These are phyloP conservation scores for Agriotes lineatus DNA, from an alignment of 2,888 invertebrate genomes.

Conservation along the genomic window DNA sequence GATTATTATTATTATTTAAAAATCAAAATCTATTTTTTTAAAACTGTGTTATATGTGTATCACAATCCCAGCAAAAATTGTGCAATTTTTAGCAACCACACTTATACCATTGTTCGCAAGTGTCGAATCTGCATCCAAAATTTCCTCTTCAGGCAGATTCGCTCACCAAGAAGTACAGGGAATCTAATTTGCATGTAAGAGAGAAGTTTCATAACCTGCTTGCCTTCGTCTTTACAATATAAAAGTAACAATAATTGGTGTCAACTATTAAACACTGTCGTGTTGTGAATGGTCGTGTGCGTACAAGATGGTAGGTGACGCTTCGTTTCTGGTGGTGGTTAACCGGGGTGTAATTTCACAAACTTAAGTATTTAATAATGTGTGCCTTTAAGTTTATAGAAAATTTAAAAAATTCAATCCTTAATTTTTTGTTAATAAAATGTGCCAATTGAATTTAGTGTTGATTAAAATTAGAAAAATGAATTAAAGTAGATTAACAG, in stretches of 20 bases:
- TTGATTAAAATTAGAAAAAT: too few species aligned
- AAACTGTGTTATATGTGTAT: too few species aligned
- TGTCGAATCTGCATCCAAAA: neutral
- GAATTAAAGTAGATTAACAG: too few species aligned
- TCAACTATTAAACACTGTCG: conserved; percentile 30
- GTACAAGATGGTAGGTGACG: conserved; percentile 29
- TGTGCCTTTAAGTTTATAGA: too few species aligned
- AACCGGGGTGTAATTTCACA: neutral
- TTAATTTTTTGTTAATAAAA: too few species aligned
- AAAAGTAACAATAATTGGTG: conserved; percentile 40
- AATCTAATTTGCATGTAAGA: conserved; percentile 39
- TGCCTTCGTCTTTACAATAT: conserved; percentile 42
- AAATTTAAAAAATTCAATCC: too few species aligned
- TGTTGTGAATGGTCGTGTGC: conserved; percentile 33
- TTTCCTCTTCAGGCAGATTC: neutral
- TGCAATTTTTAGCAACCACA: too few species aligned
- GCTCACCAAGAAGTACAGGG: conserved; percentile 8
- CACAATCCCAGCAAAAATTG: too few species aligned
- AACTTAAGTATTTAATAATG: neutral
- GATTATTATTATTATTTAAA: too few species aligned
- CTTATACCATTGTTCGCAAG: too few species aligned
- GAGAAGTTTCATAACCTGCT: conserved; percentile 41
- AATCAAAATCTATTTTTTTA: too few species aligned
- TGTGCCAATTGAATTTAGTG: too few species aligned
- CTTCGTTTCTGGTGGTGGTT: conserved; percentile 9